Conservation (phyloP, 2,888 invertebrate genomes). For the Selenia dentaria region DNA sequence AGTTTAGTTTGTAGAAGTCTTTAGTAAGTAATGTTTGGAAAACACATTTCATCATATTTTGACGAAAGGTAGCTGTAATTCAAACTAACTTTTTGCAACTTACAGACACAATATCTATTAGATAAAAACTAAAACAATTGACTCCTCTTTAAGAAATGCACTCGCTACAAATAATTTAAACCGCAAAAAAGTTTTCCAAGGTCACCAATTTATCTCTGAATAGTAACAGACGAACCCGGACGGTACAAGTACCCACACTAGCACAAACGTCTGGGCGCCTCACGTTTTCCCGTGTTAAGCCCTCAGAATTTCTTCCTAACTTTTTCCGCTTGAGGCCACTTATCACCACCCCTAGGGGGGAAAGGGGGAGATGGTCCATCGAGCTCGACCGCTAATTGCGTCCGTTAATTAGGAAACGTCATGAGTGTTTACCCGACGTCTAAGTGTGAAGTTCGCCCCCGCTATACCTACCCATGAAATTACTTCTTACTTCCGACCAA, state of each 20-base stretch:
- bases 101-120: no score
- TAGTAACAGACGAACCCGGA: constrained; percentile 19
- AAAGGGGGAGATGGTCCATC: constrained; percentile 52
- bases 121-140: no score
- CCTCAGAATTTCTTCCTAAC: constrained; percentile 77
- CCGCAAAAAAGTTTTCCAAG: constrained; percentile 43
- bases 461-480: constrained; percentile 78
- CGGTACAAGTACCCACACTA: constrained; percentile 10
- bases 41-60: no score
- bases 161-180: not conserved
- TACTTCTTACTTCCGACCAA: constrained; percentile 80
- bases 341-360: constrained; percentile 58
- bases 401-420: constrained; percentile 85
- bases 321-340: constrained; percentile 78
- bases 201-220: constrained; percentile 38
- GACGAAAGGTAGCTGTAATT: no score
- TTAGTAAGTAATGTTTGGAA: no score
- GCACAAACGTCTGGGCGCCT: constrained; percentile 46
- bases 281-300: constrained; percentile 63
- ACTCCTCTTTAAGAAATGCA: no score
- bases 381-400: constrained; percentile 82
- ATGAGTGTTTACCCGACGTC: constrained; percentile 82
- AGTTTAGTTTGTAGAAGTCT: no score
- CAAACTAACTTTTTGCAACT: no score
- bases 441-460: constrained; percentile 82